Base-by-base conservation (phyloP, 2,797 vertebrate species). In the Enteromius argenteus region DNA sequence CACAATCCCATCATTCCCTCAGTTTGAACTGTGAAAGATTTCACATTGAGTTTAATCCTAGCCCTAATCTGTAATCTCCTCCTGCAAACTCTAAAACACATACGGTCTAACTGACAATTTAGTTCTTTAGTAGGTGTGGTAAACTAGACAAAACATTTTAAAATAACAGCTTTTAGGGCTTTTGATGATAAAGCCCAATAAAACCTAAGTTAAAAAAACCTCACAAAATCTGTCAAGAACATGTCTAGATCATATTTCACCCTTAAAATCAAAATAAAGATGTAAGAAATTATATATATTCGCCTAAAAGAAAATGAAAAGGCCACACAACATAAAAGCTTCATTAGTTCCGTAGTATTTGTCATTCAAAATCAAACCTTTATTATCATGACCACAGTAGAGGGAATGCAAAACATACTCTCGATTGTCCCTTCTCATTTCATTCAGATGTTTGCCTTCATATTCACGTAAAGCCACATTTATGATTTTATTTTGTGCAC, bases 291-390 rank as follows among this genome's bases (percentile, higher is more conserved):
- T 1, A 39, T 0, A 67, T 46, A 44, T 44, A 44, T n/a, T 2
- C 15, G 6, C 6, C 37, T 15, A 9, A 23, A 81, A 58, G n/a
- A 51, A 56, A 17, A 51, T 53, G 3, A 84, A 58, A 83, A 17
- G 32, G 14, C 4, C 19, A 9, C 15, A 46, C n/a, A 42, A 66
- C 1, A 23, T 37, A 56, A 17, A 81, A n/a, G 15, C 74, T 83
- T n/a, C 8, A 79, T 46, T 39, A 64, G 78, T 72, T 75, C 46
- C 49, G 49, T 46, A 39, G 19, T 30, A 87, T 15, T 53, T 85
- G 82, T 66, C 67, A 85, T 89, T 89, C 83, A 79, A 73, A 87
- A 84, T 88, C 66, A 86, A 84, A 71, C 58, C 86, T 90, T 91
- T 84, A 88, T 90, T 83, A 79, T 86, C 81, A 74, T 67, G 72